Evolutionary conservation across 2,797 vertebrate species (phyloP).

Genomic region (Danio albolineatus): DNA sequence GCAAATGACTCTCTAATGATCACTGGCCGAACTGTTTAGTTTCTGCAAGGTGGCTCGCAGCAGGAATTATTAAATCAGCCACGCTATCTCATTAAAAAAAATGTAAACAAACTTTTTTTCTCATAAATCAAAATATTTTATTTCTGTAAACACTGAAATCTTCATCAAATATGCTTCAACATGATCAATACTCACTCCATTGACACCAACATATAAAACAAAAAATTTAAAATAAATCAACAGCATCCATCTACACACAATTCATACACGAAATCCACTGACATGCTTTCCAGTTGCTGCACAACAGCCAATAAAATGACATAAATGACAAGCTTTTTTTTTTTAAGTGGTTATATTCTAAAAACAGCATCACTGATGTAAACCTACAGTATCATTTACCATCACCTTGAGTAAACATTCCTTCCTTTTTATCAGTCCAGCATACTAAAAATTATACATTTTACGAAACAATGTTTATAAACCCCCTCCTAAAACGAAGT

Average conservation of each 20-base stretch:
- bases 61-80: not conserved
- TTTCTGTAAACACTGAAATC: slow-evolving; percentile 72
- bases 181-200: slow-evolving; percentile 62
- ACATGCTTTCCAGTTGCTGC: slow-evolving; percentile 66
- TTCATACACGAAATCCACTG: slow-evolving; percentile 76
- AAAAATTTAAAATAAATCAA: slow-evolving; percentile 52
- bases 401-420: slow-evolving; percentile 21
- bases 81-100: not conserved
- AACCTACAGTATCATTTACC: slow-evolving; percentile 29
- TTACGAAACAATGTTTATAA: slow-evolving; percentile 18
- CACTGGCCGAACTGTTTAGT: not conserved
- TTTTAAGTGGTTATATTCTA: slow-evolving; percentile 42
- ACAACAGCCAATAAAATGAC: slow-evolving; percentile 70
- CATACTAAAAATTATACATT: not conserved
- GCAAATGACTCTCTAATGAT: not conserved
- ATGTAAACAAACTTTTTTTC: not conserved
- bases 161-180: slow-evolving; percentile 65
- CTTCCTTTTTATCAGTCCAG: slow-evolving; percentile 16
- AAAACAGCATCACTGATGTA: slow-evolving; percentile 48
- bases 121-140: slow-evolving; percentile 71
- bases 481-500: slow-evolving; percentile 17
- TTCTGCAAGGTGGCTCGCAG: not conserved
- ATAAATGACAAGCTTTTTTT: slow-evolving; percentile 57
- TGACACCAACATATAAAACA: slow-evolving; percentile 57
- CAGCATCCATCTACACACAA: slow-evolving; percentile 67